These are phyloP conservation scores for Isotomurus palustris DNA, from an alignment of 2,888 invertebrate species.

Conservation along the genomic window DNA sequence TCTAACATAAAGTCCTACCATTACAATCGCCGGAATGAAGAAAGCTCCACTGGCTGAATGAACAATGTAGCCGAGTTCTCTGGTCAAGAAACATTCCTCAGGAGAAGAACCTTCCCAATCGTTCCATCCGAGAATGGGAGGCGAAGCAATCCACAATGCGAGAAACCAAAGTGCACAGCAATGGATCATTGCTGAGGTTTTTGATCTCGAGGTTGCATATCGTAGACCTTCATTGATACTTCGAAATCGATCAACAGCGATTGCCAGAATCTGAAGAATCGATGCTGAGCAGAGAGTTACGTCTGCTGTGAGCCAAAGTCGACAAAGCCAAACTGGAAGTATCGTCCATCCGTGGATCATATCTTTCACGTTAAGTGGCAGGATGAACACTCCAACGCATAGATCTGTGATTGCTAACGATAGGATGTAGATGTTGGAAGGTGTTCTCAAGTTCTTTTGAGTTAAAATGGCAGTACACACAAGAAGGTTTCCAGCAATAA, in stretches of 20 bases:
- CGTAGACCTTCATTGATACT: slow-evolving; percentile 40
- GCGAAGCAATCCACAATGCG: slow-evolving; percentile 39
- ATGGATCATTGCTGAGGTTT: slow-evolving; percentile 18
- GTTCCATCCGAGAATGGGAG: slow-evolving; percentile 40
- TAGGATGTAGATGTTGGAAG: slow-evolving; percentile 39
- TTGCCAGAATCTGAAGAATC: slow-evolving; percentile 41
- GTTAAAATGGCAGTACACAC: slow-evolving; percentile 38
- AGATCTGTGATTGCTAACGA: slow-evolving; percentile 40
- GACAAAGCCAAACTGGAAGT: slow-evolving; percentile 25
- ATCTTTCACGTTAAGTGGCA: slow-evolving; percentile 37
- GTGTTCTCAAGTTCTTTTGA: slow-evolving; percentile 25
- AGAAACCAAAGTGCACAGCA: slow-evolving; percentile 33
- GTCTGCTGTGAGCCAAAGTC: slow-evolving; percentile 37
- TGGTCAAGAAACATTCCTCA: slow-evolving; percentile 21
- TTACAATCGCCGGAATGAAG: slow-evolving; percentile 38
- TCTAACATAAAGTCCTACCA: slow-evolving; percentile 36
- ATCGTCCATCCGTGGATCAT: slow-evolving; percentile 9
- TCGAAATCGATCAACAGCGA: slow-evolving; percentile 42
- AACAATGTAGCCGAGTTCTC: slow-evolving; percentile 35
- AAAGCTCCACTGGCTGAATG: slow-evolving; percentile 42
- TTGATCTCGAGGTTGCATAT: slow-evolving; percentile 35
- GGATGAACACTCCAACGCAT: slow-evolving; percentile 36
- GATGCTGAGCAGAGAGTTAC: slow-evolving; percentile 40
- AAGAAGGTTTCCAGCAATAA: slow-evolving; percentile 39
- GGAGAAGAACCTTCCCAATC: slow-evolving; percentile 18